These are phyloP conservation scores for Heliconius charithonia DNA, from an alignment of 2,888 invertebrate genomes.

Conservation along the genomic window DNA sequence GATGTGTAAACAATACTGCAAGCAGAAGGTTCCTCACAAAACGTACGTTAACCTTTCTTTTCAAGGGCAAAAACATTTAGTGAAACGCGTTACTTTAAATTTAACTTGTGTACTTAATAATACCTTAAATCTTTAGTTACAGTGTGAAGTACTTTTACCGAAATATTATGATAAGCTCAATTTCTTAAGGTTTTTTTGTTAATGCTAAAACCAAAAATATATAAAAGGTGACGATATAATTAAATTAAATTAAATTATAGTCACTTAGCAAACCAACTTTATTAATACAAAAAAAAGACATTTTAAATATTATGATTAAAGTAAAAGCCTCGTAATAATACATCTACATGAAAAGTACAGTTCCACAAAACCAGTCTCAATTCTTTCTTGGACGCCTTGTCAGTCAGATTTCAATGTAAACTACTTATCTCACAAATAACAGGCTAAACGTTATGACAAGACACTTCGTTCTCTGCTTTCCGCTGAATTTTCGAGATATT, in stretches of 20 bases:
- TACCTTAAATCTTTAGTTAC: not conserved
- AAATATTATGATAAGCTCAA: not conserved
- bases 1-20: not conserved
- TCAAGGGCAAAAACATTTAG: slow-evolving; percentile 14
- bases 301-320: not conserved
- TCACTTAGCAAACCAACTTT: no score
- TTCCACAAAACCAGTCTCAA: slow-evolving; percentile 5
- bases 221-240: no score
- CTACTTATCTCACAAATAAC: no score
- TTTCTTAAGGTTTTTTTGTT: not conserved
- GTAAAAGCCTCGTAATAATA: not conserved
- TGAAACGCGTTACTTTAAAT: not conserved
- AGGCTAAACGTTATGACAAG: no score
- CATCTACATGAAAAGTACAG: not conserved
- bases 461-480: no score
- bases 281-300: no score
- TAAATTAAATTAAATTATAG: no score
- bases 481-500: no score
- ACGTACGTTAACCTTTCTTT: slow-evolving; percentile 19
- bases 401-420: not conserved
- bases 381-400: not conserved
- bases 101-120: not conserved
- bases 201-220: no score
- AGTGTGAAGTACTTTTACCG: no score
- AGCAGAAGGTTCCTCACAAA: not conserved